These are phyloP conservation scores for Merops nubicus DNA, from an alignment of 2,113 vertebrate genomes.

Conservation along the genomic window DNA sequence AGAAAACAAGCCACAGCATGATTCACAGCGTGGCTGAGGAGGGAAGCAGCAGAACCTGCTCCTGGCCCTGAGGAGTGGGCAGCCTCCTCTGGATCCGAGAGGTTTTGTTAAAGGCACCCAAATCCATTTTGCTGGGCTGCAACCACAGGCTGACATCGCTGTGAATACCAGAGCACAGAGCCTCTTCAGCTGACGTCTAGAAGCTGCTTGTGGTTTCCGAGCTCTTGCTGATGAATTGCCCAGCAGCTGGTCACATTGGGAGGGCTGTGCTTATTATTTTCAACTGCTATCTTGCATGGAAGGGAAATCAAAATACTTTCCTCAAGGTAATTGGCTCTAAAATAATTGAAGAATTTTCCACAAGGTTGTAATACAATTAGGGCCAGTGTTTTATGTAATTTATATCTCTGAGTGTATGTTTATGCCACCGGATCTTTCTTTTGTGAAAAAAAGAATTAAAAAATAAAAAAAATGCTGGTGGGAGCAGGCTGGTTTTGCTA, in stretches of 20 bases:
- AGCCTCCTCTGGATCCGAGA: not conserved
- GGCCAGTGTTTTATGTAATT: conserved; percentile 2
- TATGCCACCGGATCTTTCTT: not conserved
- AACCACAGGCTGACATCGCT: not conserved
- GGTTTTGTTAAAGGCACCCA: not conserved
- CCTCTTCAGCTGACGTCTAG: not conserved
- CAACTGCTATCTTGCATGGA: conserved; percentile 3
- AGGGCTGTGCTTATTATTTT: conserved; percentile 8
- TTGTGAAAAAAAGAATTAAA: not conserved
- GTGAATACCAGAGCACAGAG: not conserved
- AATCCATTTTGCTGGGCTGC: not conserved
- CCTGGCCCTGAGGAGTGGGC: not conserved
- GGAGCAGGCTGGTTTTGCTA: not conserved
- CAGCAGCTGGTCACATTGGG: not conserved
- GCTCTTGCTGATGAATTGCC: conserved; percentile 10
- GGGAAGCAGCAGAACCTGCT: not conserved
- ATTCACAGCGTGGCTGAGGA: too few species aligned
- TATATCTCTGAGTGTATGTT: conserved; percentile 16
- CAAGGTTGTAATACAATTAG: conserved; percentile 40
- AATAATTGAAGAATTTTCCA: conserved; percentile 47
- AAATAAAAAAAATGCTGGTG: not conserved
- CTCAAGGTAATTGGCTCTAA: conserved; percentile 42
- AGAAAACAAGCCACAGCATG: not conserved
- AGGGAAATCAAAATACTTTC: conserved; percentile 54
- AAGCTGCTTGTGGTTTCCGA: not conserved